Conservation (phyloP, 2,888 invertebrate species). For the Caenorhabditis macrosperma region DNA sequence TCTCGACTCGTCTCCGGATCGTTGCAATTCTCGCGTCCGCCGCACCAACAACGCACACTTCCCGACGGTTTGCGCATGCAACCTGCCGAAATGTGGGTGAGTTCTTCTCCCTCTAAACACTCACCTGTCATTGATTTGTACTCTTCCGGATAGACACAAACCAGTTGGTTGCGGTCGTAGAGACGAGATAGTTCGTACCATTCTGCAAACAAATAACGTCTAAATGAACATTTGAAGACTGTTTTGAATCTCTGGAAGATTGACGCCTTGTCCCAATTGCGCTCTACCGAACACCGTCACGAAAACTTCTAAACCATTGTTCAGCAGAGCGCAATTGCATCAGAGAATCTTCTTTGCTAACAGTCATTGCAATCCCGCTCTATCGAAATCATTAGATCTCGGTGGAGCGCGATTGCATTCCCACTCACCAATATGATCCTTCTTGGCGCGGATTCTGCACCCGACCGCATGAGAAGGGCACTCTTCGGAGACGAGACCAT, state of each 20-base stretch:
- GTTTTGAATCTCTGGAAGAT: neutral
- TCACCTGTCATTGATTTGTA: constrained; percentile 63
- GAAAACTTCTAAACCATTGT: no score
- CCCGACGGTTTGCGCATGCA: constrained; percentile 66
- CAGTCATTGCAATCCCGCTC: no score
- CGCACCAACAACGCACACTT: constrained; percentile 69
- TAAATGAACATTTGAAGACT: neutral
- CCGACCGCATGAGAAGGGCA: constrained; percentile 65
- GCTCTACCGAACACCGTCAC: neutral
- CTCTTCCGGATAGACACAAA: constrained; percentile 68
- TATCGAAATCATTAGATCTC: no score
- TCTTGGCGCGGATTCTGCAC: constrained; percentile 63
- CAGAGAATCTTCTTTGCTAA: neutral
- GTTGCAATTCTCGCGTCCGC: constrained; percentile 65
- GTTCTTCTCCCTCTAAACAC: neutral
- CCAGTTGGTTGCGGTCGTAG: constrained; percentile 68
- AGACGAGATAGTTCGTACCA: constrained; percentile 68
- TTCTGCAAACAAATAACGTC: no score
- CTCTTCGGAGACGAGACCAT: constrained; percentile 65
- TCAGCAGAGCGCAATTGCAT: no score
- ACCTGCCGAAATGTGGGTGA: constrained; percentile 49
- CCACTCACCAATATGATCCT: constrained; percentile 61
- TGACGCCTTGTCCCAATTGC: neutral
- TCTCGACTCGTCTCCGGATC: constrained; percentile 66
- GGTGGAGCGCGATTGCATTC: neutral